phyloP scores from a whole-genome alignment of 2,888 invertebrate genomes.

The Catocala sponsa region DNA sequence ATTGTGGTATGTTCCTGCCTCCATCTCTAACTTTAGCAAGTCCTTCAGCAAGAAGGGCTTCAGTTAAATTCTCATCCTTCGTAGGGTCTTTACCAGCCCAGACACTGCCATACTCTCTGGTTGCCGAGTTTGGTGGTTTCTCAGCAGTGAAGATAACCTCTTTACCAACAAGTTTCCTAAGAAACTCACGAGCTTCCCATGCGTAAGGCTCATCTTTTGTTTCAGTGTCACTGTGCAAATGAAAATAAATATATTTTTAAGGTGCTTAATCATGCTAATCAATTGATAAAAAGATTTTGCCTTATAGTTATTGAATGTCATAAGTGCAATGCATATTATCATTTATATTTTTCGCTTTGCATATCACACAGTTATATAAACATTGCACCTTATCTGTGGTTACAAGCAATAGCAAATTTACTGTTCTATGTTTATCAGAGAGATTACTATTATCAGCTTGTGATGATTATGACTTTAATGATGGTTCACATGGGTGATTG shows the following conservation, averaged over 20 bases:
- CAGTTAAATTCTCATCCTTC: slow-evolving; percentile 95
- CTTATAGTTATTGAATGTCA: slow-evolving; percentile 1
- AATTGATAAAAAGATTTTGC: slow-evolving; percentile 4
- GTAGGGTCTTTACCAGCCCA: slow-evolving; percentile 94
- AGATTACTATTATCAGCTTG: slow-evolving; percentile 9
- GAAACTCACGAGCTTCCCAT: slow-evolving; percentile 98
- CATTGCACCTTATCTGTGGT: neutral
- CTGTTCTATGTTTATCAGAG: neutral
- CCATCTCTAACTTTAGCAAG: slow-evolving; percentile 92
- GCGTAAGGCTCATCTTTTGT: slow-evolving; percentile 97
- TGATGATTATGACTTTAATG: neutral
- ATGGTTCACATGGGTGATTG: neutral
- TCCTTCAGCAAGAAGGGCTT: slow-evolving; percentile 96
- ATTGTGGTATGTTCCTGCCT: slow-evolving; percentile 89
- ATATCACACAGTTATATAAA: slow-evolving; percentile 18
- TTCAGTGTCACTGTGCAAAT: slow-evolving; percentile 87
- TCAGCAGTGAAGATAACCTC: slow-evolving; percentile 95
- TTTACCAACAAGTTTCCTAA: slow-evolving; percentile 96
- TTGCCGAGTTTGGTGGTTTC: slow-evolving; percentile 93
- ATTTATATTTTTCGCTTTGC: slow-evolving; percentile 18
- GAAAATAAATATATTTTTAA: slow-evolving; percentile 13
- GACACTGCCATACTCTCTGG: slow-evolving; percentile 95
- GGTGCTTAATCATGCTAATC: neutral
- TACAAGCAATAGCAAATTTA: slow-evolving; percentile 1
- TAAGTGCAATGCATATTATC: slow-evolving; percentile 13